Evolutionary conservation across 2,113 vertebrate species (phyloP), one percentile per base, ranked within the genome.

Genomic region (Phrynocephalus versicolor): DNA sequence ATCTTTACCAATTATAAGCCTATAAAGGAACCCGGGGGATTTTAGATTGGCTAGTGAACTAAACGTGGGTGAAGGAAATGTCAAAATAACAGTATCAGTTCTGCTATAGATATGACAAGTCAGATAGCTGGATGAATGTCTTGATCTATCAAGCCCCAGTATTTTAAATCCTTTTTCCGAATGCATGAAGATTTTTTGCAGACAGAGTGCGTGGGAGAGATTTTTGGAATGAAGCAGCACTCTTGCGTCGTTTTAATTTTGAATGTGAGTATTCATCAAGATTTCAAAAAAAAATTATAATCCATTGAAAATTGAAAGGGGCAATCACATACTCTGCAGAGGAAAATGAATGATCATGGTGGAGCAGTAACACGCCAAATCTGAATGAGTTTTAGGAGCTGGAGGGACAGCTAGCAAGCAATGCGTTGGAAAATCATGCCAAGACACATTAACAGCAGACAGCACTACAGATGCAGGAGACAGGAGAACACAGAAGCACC

Each of bases 241-340:
- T n/a, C 39, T 72, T 25, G 45, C n/a, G 65, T 27, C 13, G 25
- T 51, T 82, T 84, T 27, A 65, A 23, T 67, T 64, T 64, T 18
- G 27, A 72, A 64, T 85, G 37, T 41, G 55, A 23, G 19, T 64
- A 80, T 79, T 64, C 15, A 79, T 27, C 71, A 23, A 18, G 25
- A n/a, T 64, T 73, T 85, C 37, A 71, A 51, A 27, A 51, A 85
- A 51, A 27, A 51, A 85, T 55, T 35, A 71, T 60, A 72, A 23
- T 41, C 33, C 55, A 16, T 64, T 64, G 72, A 45, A 85, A 85
- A 80, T 30, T 45, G 57, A 85, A 85, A 62, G 33, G 18, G 72
- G 37, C 69, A 62, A 72, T 79, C 67, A 85, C 57, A 62, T 80
- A 72, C 62, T 72, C 57, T 64, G 57, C 70, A 12, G 13, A 72